A percentile compares a stretch with the other conserved stretches of the same genome.
phyloP scores from a whole-genome alignment of 2,888 invertebrate species.

The Petrolisthes manimaculis region DNA sequence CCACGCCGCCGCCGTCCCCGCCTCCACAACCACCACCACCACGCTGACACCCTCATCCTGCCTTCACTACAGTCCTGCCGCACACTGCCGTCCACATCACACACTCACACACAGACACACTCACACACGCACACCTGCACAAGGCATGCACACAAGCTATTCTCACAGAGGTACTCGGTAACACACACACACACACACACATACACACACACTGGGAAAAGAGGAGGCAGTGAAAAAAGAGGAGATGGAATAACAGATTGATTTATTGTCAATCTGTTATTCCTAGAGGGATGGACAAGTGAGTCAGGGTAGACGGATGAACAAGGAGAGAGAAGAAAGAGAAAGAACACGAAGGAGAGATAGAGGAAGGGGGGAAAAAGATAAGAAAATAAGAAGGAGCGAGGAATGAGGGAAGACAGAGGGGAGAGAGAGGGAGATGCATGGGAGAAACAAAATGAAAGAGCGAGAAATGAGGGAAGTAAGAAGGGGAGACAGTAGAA shows the following conservation, averaged over 20 bases:
- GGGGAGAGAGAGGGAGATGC: neutral
- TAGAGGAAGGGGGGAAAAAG: neutral
- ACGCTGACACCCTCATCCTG: neutral
- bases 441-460: neutral
- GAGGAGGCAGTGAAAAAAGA: neutral
- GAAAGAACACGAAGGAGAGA: neutral
- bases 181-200: conserved; percentile 1
- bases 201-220: neutral
- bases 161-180: neutral
- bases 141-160: neutral
- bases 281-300: neutral
- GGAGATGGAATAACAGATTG: neutral
- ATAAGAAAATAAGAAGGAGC: neutral
- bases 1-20: neutral
- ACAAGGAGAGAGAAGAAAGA: neutral
- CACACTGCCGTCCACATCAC: neutral
- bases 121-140: neutral
- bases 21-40: neutral
- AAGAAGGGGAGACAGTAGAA: neutral
- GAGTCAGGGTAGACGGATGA: neutral
- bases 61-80: neutral
- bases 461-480: neutral
- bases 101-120: neutral
- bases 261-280: too few relatives aligned
- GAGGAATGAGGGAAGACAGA: neutral